Base-by-base conservation (phyloP, 2,113 vertebrate species). In the Cettia cetti region DNA sequence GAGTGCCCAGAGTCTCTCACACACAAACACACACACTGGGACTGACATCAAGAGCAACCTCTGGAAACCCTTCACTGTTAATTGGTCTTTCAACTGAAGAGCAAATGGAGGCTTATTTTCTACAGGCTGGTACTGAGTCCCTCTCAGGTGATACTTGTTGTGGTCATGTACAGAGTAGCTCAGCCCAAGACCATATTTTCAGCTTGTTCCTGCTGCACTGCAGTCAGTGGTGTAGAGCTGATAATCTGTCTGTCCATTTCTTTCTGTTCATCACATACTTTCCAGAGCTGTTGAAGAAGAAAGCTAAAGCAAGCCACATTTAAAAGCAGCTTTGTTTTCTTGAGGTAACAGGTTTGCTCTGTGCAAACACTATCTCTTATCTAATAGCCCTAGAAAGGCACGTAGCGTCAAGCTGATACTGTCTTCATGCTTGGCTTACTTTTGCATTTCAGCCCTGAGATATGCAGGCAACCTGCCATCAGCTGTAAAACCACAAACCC, bases 401-500 rank as follows among this genome's bases (percentile, higher is more conserved):
- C 95, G 93, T 96, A 96, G 91, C 71, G 7, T 96, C 96, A 97
- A 96, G 97, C 64, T 95, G 91, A 97, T 95, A 96, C 66, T 89
- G 96, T 93, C 96, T 97, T 97, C 92, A 96, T 91, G 94, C 91
- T 95, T 95, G 96, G 90, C 92, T 97, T 97, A 87, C 79, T 96
- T 94, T 87, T 82, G 77, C 92, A 94, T 96, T 96, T 97, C 96
- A 97, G 78, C 71, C 76, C 85, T 89, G 92, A 96, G 92, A 97
- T 95, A 97, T 92, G 93, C 91, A 94, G 96, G 95, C 96, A 97
- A 95, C 84, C 44, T 96, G 95, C 95, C 95, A 96, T 95, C 78
- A 96, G 95, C 93, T 95, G 97, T 96, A 97, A 96, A 97, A 95
- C 96, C 80, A 95, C 94, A 96, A 97, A 92, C 91, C 94, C 84